Evolutionary conservation across 2,113 vertebrate species (phyloP), one percentile per base, ranked within the genome.

Genomic region (Helogale parvula): DNA sequence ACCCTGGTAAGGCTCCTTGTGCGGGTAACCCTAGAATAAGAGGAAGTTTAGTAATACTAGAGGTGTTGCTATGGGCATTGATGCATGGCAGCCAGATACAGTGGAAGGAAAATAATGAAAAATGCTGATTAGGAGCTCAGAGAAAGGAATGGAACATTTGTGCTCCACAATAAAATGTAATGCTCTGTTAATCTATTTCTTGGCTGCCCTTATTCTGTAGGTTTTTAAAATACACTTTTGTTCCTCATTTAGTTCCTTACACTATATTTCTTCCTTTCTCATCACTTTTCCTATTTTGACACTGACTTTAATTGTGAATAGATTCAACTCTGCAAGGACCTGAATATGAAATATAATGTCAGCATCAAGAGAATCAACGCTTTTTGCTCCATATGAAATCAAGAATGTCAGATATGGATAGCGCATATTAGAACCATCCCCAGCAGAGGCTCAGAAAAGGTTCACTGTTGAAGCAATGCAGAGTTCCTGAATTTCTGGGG

Each of bases 141-240:
- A 98, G 97, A 98, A 98, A 98, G 97, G 89, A 98, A 98, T 82
- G 96, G 98, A 98, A 98, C 98, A 98, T 99, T 98, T 98, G 96
- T 97, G 97, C 96, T 98, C 96, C 97, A 98, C 97, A 99, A 98
- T 98, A 98, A 99, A 99, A 98, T 88, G 95, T 97, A 98, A 98
- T 98, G 98, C 98, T 98, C 98, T 97, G 97, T 97, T 98, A 98
- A 98, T 98, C 98, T 98, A 97, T 97, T 98, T 98, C 98, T 98
- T 99, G 97, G 98, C 97, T 98, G 80, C 97, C 97, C 97, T 97
- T 98, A 94, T 88, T 98, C 96, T 65, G 47, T 90, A 97, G 83
- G 68, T 97, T 98, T 98, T 98, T 88, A 98, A 97, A 98, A 98
- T 98, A 98, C 74, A 98, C 57, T 97, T 98, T 97, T 98, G 97